phyloP scores from a whole-genome alignment of 2,888 invertebrate genomes.

The Didymodactylos carnosus region DNA sequence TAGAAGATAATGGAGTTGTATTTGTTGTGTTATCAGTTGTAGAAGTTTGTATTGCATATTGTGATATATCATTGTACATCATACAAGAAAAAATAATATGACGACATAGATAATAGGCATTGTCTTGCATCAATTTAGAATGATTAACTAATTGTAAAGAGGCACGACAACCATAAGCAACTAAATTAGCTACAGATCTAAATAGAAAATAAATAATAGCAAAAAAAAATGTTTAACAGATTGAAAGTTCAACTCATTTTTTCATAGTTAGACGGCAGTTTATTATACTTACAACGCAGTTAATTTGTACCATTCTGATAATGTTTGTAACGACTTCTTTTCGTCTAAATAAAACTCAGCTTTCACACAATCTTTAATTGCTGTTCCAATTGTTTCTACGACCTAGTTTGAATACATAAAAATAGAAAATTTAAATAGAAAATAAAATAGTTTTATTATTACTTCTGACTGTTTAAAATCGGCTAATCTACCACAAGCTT shows the following conservation, averaged over 20 bases:
- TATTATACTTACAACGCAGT: not conserved
- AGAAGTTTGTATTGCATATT: not conserved
- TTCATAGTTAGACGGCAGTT: too few species aligned
- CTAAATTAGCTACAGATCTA: not conserved
- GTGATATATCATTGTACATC: not conserved
- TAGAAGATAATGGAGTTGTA: too few species aligned
- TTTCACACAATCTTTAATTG: not conserved
- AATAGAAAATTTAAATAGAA: not conserved
- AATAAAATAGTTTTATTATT: not conserved
- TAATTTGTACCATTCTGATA: not conserved
- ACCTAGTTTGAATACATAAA: not conserved
- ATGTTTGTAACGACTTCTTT: not conserved
- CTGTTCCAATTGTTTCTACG: not conserved
- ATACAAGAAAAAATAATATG: not conserved
- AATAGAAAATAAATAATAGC: not conserved
- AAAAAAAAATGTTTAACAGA: too few species aligned
- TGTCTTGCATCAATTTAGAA: not conserved
- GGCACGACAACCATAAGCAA: not conserved
- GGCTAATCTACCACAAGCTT: conserved; percentile 12
- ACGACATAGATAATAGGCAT: not conserved
- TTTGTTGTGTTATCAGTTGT: too few species aligned
- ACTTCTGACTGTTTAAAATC: conserved; percentile 9
- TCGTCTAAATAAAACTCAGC: not conserved
- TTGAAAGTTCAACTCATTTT: too few species aligned
- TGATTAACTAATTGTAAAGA: not conserved